These are phyloP conservation scores for Acanthosepion lycidas DNA, from an alignment of 2,888 invertebrate genomes.

Conservation along the genomic window DNA sequence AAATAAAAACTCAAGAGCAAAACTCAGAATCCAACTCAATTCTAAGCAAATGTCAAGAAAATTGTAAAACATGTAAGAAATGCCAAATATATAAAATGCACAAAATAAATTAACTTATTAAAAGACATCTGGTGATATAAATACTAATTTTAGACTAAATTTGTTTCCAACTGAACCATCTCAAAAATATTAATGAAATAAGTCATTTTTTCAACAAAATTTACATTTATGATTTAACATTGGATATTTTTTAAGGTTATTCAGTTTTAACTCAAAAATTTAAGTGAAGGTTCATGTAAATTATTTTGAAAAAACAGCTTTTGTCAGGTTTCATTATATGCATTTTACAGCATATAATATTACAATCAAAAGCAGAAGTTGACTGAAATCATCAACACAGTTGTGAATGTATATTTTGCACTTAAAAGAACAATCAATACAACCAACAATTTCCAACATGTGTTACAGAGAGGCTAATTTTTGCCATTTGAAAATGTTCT, in stretches of 20 bases:
- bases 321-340: neutral
- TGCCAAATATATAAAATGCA: neutral
- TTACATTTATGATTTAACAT: neutral
- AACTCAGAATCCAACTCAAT: too few species aligned
- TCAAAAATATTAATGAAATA: neutral
- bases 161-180: neutral
- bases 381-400: neutral
- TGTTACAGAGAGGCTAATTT: neutral
- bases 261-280: neutral
- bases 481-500: neutral
- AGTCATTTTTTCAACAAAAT: neutral
- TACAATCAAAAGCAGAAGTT: neutral
- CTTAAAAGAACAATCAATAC: neutral
- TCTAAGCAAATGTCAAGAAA: too few species aligned
- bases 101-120: neutral
- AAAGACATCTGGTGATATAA: too few species aligned
- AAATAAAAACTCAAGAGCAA: too few species aligned
- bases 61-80: neutral
- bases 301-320: neutral
- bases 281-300: neutral
- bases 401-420: neutral
- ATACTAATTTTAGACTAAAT: neutral
- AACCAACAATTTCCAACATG: neutral
- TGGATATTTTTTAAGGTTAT: neutral
- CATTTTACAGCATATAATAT: too few species aligned